Conservation (phyloP, 64 coral and sea anemone genomes). For the Catalaphyllia jardinei region DNA sequence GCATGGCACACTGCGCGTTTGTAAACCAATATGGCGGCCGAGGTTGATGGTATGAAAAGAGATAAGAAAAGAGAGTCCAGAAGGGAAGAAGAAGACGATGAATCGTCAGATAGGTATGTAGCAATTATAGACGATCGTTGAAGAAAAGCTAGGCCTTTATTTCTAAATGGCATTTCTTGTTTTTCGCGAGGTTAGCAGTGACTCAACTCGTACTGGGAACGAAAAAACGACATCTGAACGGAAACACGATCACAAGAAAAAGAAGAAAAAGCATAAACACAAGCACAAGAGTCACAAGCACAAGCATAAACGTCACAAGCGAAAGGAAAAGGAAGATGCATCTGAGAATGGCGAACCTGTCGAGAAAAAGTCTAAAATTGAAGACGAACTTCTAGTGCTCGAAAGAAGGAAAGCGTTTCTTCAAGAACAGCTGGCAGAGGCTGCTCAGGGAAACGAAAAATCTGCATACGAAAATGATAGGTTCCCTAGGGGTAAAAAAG, state of each 20-base stretch:
- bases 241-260: slow-evolving; percentile 83
- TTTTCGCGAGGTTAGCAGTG: slow-evolving; percentile 4
- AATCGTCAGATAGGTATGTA: slow-evolving; percentile 30
- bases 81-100: background rate
- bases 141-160: background rate
- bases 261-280: slow-evolving; percentile 77
- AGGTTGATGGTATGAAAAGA: background rate
- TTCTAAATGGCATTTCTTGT: background rate
- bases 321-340: slow-evolving; percentile 27
- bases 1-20: background rate
- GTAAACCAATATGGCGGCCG: slow-evolving; percentile 16
- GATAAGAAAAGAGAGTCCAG: background rate
- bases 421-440: slow-evolving; percentile 84
- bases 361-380: slow-evolving; percentile 70
- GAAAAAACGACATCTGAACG: slow-evolving; percentile 51
- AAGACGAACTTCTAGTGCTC: slow-evolving; percentile 82
- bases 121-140: background rate
- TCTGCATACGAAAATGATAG: background rate
- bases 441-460: background rate
- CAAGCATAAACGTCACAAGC: slow-evolving; percentile 78
- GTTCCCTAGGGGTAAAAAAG: slow-evolving; percentile 2
- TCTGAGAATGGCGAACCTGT: slow-evolving; percentile 31
- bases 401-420: slow-evolving; percentile 90
- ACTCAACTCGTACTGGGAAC: slow-evolving; percentile 15
- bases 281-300: slow-evolving; percentile 82